Conservation (phyloP, 2,797 vertebrate species). For the Odontamblyopus rebecca region DNA sequence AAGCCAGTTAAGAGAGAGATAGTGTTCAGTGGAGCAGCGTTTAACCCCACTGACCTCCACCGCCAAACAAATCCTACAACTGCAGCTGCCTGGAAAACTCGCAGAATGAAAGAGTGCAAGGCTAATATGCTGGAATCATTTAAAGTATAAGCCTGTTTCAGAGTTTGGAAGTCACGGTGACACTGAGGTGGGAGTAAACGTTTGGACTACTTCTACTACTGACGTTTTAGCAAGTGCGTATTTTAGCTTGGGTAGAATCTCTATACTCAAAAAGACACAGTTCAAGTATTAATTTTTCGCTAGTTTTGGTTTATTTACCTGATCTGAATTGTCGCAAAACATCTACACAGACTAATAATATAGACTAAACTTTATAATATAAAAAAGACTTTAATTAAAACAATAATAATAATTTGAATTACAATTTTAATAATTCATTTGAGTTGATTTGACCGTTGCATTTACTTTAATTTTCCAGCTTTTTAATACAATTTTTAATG, state of each 20-base stretch:
- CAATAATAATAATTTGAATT: too few relatives aligned
- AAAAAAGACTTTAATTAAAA: too few relatives aligned
- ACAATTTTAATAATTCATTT: too few relatives aligned
- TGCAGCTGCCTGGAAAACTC: conserved; percentile 4
- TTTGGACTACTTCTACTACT: neutral
- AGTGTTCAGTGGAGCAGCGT: conserved; percentile 23
- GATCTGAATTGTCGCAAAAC: neutral
- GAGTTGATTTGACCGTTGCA: too few relatives aligned
- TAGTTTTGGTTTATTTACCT: neutral
- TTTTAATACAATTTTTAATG: too few relatives aligned
- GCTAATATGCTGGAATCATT: neutral
- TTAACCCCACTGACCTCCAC: conserved; percentile 41
- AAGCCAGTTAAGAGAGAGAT: conserved; percentile 43
- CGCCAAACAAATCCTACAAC: conserved; percentile 18
- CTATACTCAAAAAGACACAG: neutral
- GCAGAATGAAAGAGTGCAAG: neutral
- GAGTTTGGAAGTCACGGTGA: conserved; percentile 15
- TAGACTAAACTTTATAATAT: too few relatives aligned
- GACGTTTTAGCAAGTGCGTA: neutral
- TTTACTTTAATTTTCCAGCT: too few relatives aligned
- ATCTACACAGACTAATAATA: too few relatives aligned
- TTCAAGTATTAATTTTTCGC: neutral
- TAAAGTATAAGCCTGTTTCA: conserved; percentile 32
- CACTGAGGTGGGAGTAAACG: neutral
- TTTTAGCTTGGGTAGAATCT: neutral